Base-by-base conservation (phyloP, 2,888 invertebrate genomes). In the Clepsis dumicolana region DNA sequence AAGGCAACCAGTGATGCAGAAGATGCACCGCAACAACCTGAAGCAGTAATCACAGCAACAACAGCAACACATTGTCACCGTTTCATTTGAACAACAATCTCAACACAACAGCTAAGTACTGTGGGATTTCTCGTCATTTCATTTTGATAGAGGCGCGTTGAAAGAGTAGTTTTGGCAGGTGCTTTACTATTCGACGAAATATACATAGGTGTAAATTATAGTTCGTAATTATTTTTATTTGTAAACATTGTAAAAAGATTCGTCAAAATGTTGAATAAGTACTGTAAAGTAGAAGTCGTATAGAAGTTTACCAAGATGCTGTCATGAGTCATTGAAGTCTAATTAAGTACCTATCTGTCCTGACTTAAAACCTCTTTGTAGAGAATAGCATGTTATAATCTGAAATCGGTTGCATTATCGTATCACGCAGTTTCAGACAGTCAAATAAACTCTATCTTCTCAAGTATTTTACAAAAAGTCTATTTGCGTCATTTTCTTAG, bases 11-110 rank as follows among this genome's bases (percentile, higher is more conserved):
- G 21, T 21, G 10, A 50, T 18, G 25, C 64, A 65, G 4, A 24
- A 50, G 10, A 65, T 21, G 4, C 25, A 38, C 10, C 5, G 8
- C 14, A 64, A 7, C 1, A 48, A 10, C 18, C 35, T 14, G 0
- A 10, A 14, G 2, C 50, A 57, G 3, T 16, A 35, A 2, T 4
- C 14, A 27, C 57, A 65, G 4, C 57, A 25, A 50, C 57, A 57
- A 7, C 57, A 16, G 16, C 64, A 65, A 8, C 64, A 65, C 64
- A 64, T 64, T 14, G 29, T 32, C 48, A 24, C 10, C 29, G 25
- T 41, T 14, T 21, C 27, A 21, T 29, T 27, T 53, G 16, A 63
- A 64, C 54, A 29, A 63, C 41, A 54, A 29, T 48, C 21, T 29
- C 18, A 32, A 48, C 18, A 21, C 5, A 21, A 48, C 38, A n/a